Conservation (phyloP, 2,888 invertebrate species). For the Apotomis betuletana region DNA sequence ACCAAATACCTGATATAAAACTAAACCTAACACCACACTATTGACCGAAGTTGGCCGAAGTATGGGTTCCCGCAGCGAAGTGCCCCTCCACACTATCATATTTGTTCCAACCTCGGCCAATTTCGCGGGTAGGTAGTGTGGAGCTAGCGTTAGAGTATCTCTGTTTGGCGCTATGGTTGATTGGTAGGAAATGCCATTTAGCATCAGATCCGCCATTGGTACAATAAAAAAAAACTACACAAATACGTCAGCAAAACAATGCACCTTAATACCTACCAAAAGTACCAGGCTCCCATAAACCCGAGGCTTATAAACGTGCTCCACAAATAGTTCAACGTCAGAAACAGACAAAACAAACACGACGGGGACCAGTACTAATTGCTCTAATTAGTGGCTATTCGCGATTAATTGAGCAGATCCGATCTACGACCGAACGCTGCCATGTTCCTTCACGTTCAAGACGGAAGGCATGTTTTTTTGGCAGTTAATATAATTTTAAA, state of each 20-base stretch:
- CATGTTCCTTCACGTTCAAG: background rate
- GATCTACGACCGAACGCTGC: conserved; percentile 34
- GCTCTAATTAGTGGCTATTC: conserved; percentile 56
- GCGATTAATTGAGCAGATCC: conserved; percentile 50
- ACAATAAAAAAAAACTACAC: too few relatives aligned
- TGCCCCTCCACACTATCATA: too few relatives aligned
- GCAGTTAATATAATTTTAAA: background rate
- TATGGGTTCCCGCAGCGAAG: too few relatives aligned
- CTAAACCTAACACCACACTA: too few relatives aligned
- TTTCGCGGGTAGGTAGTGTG: too few relatives aligned
- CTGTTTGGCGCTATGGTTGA: too few relatives aligned
- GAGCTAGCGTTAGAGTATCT: too few relatives aligned
- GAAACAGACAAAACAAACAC: conserved; percentile 12
- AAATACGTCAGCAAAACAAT: background rate
- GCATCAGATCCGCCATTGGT: too few relatives aligned
- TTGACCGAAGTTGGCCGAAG: too few relatives aligned
- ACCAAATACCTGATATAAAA: too few relatives aligned
- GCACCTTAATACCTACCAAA: conserved; percentile 7
- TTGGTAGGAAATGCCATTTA: too few relatives aligned
- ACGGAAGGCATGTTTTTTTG: conserved; percentile 30
- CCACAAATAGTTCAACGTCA: conserved; percentile 31
- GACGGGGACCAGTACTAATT: conserved; percentile 50
- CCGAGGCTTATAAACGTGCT: background rate
- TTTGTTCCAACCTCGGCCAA: too few relatives aligned
- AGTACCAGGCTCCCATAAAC: conserved; percentile 18